A percentile compares a stretch with the other conserved stretches of the same genome.
Evolutionary conservation across 2,113 vertebrate genomes (phyloP).

Genomic region (Spea bombifrons): DNA sequence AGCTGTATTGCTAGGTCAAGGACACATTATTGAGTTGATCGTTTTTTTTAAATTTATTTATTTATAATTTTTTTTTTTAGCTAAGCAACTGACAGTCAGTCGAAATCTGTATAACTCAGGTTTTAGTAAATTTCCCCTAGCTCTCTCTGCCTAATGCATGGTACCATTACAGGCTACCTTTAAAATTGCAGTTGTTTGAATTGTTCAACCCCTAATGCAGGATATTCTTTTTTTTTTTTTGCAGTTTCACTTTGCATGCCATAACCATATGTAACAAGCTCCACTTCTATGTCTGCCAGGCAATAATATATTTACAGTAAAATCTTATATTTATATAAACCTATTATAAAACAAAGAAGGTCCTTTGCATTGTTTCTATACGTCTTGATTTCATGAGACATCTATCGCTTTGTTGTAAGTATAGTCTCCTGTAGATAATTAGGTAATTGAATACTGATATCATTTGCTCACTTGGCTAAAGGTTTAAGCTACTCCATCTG

Average conservation of each 20-base stretch:
- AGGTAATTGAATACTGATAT: slow-evolving; percentile 32
- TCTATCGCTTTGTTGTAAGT: slow-evolving; percentile 20
- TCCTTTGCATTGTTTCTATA: slow-evolving; percentile 12
- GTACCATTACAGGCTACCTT: not conserved
- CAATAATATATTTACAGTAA: slow-evolving; percentile 16
- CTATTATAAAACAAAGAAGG: slow-evolving; percentile 22
- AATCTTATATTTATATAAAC: not conserved
- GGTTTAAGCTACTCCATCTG: slow-evolving; percentile 2
- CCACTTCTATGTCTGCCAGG: slow-evolving; percentile 15
- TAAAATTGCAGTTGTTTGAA: slow-evolving; percentile 10
- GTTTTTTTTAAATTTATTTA: too few relatives aligned
- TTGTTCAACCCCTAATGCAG: too few relatives aligned
- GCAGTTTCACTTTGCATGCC: slow-evolving; percentile 12
- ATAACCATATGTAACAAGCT: slow-evolving; percentile 28
- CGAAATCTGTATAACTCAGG: not conserved
- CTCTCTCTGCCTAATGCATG: not conserved
- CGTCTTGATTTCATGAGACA: slow-evolving; percentile 22
- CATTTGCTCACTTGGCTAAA: slow-evolving; percentile 30
- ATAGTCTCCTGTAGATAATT: slow-evolving; percentile 41
- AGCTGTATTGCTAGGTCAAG: too few relatives aligned
- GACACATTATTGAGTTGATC: too few relatives aligned
- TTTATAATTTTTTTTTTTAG: not conserved
- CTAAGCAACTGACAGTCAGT: not conserved
- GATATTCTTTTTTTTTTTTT: too few relatives aligned
- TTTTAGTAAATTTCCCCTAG: not conserved